Percentiles rank a stretch among this genome's conserved stretches.
Evolutionary conservation across 2,888 invertebrate species (phyloP).

Genomic region (Candidula unifasciata): DNA sequence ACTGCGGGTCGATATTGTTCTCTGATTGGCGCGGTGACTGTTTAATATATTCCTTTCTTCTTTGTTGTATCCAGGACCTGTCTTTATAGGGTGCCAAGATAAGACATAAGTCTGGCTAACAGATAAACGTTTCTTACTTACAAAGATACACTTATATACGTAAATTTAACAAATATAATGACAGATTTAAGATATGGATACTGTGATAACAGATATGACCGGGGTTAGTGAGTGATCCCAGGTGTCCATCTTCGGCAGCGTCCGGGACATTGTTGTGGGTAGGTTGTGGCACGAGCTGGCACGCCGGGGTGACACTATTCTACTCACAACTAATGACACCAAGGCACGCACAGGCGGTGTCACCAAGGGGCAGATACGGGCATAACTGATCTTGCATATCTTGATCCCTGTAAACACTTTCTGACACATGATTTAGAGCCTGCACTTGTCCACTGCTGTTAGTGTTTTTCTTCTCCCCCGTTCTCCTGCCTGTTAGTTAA

Average conservation of each 20-base stretch:
- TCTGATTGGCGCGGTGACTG: constrained; percentile 26
- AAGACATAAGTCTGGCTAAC: neutral
- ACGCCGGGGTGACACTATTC: constrained; percentile 39
- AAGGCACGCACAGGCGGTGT: constrained; percentile 29
- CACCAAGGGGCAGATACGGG: neutral
- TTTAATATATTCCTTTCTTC: constrained; percentile 19
- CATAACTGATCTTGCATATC: neutral
- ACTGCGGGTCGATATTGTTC: constrained; percentile 37
- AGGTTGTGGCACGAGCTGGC: constrained; percentile 33
- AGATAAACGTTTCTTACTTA: neutral
- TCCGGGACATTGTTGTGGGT: neutral
- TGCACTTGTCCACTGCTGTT: too few species aligned
- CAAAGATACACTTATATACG: neutral
- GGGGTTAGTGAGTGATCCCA: neutral
- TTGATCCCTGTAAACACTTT: neutral
- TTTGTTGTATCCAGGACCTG: constrained; percentile 4
- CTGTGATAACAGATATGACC: too few species aligned
- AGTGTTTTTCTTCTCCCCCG: too few species aligned
- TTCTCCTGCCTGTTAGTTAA: too few species aligned
- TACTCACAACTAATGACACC: constrained; percentile 20
- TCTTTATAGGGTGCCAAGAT: neutral
- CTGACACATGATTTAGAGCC: too few species aligned
- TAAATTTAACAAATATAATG: too few species aligned
- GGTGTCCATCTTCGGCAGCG: neutral
- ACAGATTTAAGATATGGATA: too few species aligned